Evolutionary conservation across 1,140 invertebrate species (phyloP), one percentile per base, ranked within the genome.

Genomic region (Phocides pigmalion): DNA sequence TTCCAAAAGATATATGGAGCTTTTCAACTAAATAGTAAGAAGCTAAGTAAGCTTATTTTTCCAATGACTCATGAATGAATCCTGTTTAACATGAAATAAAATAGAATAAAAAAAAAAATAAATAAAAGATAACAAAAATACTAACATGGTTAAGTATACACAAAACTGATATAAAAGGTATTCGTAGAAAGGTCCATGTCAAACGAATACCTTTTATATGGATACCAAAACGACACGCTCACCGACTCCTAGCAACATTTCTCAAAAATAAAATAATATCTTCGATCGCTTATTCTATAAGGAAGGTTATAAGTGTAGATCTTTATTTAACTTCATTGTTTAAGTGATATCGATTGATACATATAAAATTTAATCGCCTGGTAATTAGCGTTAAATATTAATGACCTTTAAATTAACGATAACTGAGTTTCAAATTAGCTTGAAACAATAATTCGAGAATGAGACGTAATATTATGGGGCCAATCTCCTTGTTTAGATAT

Each of bases 401-500:
- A 69, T 81, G 56, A 58, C 61, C 72, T 77, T 37, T 83, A 74
- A 66, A 51, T 4, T 5, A 11, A 62, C 66, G 9, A 14, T 3
- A 39, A 71, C 73, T 86, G 54, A 67, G 79, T 70, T n/a, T 64
- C 68, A 81, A 77, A 81, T 78, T 87, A 54, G 75, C 50, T 69
- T 62, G 67, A 17, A 62, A 41, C 42, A 59, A n/a, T n/a, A n/a
- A 53, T 67, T 65, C 25, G 17, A 70, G 59, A 61, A 64, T 73
- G 56, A 63, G 67, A 56, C 72, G 53, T 81, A 78, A 74, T 54
- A 75, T 77, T 76, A 75, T 74, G 76, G 76, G 82, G 76, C 64
- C 85, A 83, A 86, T 87, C 78, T 79, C 65, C 61, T 68, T 72
- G 84, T 86, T 90, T 82, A 87, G 89, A 90, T 90, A 90, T 90